These are phyloP conservation scores for Coremacera marginata DNA, from an alignment of 2,888 invertebrate genomes.

Conservation along the genomic window DNA sequence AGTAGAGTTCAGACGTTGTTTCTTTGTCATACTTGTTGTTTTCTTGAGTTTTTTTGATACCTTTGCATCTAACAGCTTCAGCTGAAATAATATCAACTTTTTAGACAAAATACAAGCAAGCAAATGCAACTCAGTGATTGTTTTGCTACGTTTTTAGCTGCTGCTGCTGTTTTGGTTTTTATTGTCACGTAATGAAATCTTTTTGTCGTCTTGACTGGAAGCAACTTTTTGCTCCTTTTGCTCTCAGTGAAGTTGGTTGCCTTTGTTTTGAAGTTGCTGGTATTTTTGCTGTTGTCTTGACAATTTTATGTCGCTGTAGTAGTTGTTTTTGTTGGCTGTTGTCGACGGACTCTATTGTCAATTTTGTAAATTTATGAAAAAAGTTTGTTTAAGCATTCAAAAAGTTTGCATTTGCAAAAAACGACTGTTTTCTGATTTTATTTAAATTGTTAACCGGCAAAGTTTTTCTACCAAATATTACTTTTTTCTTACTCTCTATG, in stretches of 20 bases:
- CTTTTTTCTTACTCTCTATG: slow-evolving; percentile 4
- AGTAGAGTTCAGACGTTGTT: background rate
- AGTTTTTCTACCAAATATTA: background rate
- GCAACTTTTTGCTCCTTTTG: slow-evolving; percentile 31
- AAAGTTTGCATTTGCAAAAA: background rate
- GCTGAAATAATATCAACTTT: background rate
- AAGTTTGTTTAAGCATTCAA: slow-evolving; percentile 10
- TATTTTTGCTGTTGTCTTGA: background rate
- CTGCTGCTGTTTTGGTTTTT: slow-evolving; percentile 41
- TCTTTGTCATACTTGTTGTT: background rate
- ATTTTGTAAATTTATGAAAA: slow-evolving; percentile 29
- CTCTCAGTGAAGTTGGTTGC: background rate
- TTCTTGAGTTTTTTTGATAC: background rate
- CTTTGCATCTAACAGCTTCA: background rate
- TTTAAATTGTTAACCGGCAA: background rate
- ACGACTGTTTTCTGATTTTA: background rate
- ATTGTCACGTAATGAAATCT: slow-evolving; percentile 63
- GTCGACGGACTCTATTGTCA: slow-evolving; percentile 5
- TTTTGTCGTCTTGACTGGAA: slow-evolving; percentile 62
- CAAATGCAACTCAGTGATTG: background rate
- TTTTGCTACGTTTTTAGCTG: slow-evolving; percentile 14
- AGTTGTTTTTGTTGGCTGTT: background rate
- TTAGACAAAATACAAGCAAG: background rate
- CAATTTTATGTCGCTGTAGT: background rate
- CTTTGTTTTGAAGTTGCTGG: slow-evolving; percentile 5